Conservation (phyloP, 1,140 invertebrate species). For the Palaemon carinicauda region DNA sequence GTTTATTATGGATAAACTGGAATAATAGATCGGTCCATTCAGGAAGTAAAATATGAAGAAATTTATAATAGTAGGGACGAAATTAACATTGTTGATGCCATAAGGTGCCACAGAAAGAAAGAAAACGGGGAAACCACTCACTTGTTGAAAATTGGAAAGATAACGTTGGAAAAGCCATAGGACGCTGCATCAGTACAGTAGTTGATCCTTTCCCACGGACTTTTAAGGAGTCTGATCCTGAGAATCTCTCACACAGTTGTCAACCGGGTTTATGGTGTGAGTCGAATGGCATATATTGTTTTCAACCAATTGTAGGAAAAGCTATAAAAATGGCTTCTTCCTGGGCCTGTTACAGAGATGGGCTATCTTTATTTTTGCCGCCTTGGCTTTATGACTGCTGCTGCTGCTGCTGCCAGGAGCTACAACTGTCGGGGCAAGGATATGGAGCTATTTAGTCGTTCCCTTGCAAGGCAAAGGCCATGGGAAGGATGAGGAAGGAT, state of each 20-base stretch:
- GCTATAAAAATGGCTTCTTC: conserved; percentile 6
- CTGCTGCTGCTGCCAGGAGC: not conserved
- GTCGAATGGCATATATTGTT: conserved; percentile 48
- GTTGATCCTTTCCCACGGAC: not conserved
- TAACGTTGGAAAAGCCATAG: no score
- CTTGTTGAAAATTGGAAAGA: no score
- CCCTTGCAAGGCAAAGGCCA: no score
- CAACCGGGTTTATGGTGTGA: conserved; percentile 31
- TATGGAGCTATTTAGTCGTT: not conserved
- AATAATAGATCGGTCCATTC: no score
- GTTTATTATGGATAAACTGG: no score
- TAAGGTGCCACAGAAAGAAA: no score
- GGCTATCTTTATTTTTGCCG: conserved; percentile 25
- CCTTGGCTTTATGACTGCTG: conserved; percentile 15
- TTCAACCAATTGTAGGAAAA: conserved; percentile 44
- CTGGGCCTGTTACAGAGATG: conserved; percentile 25
- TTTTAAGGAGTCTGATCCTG: not conserved
- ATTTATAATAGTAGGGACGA: no score
- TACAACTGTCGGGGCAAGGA: not conserved
- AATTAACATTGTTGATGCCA: no score
- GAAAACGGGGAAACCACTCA: no score
- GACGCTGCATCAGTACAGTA: not conserved
- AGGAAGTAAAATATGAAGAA: no score
- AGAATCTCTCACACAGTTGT: conserved; percentile 39
- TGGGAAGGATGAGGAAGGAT: not conserved